Base-by-base conservation (phyloP, 2,888 invertebrate genomes). In the Heliothis peltigera region DNA sequence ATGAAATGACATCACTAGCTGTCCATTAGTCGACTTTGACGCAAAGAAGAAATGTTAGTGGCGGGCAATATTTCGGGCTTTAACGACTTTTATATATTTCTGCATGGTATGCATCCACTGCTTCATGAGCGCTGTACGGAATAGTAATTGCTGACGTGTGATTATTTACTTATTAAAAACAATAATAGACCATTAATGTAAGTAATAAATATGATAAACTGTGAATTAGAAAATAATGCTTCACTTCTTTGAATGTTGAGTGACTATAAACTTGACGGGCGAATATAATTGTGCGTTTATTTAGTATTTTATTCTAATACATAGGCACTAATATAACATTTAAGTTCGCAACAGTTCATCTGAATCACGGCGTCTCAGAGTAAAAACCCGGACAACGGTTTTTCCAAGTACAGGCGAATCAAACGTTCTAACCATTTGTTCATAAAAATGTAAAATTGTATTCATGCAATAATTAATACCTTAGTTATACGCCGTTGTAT, bases 371-470 rank as follows among this genome's bases (percentile, higher is more conserved):
- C 47, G 59, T 60, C 57, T 17, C 21, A 59, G 62, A 81, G 87
- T 85, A 87, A 87, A 87, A 87, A 87, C 87, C 87, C 87, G 73
- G 73, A 74, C 66, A 79, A 65, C 77, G 87, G 86, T 82, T 86
- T 88, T 84, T 77, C 86, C 85, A 75, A 70, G 63, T 81, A 65
- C 70, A 63, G 49, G 48, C 67, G 32, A 21, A 57, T 68, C 66
- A 57, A 64, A 69, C 60, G 70, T 67, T 79, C 73, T 65, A 62
- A 57, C 47, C 57, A 59, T 56, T 60, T 66, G 56, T 71, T 75
- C 43, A 59, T 67, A 64, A 70, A 78, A 64, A 53, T 62, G 46
- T 53, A 58, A 17, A 48, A 52, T 76, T 64, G 32, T 19, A 48
- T 49, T 19, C 58, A 57, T 48, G 52, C 17, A 54, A 43, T 55